A percentile compares a stretch with the other conserved stretches of the same genome.
Conservation (phyloP, 1,140 invertebrate species). For the Drosophila bifasciata region DNA sequence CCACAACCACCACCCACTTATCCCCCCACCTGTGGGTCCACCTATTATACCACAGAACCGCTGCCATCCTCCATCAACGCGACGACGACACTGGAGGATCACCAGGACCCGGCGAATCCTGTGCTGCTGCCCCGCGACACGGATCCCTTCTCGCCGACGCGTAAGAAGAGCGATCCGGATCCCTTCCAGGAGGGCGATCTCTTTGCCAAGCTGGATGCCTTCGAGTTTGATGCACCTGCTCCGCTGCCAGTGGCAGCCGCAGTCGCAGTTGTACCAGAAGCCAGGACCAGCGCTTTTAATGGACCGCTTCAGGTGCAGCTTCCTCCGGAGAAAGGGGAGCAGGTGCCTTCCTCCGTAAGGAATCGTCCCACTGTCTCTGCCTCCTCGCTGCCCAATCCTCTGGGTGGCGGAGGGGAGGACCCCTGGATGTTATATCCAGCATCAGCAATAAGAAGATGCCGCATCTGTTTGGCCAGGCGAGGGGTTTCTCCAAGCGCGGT, state of each 20-base stretch:
- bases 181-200: slow-evolving; percentile 88
- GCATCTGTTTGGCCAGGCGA: slow-evolving; percentile 78
- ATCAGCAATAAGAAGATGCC: slow-evolving; percentile 83
- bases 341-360: slow-evolving; percentile 45
- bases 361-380: slow-evolving; percentile 55
- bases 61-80: background rate
- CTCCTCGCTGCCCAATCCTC: slow-evolving; percentile 31
- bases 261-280: slow-evolving; percentile 8
- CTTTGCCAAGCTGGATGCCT: slow-evolving; percentile 86
- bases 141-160: slow-evolving; percentile 82
- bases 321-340: slow-evolving; percentile 50
- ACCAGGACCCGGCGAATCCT: slow-evolving; percentile 51
- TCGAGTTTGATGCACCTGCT: slow-evolving; percentile 85
- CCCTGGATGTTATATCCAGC: slow-evolving; percentile 79
- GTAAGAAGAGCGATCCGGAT: slow-evolving; percentile 86
- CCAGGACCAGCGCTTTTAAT: slow-evolving; percentile 50
- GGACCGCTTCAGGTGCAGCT: slow-evolving; percentile 68
- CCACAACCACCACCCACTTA: slow-evolving; percentile 65
- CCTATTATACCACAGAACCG: slow-evolving; percentile 75
- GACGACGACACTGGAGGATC: slow-evolving; percentile 39
- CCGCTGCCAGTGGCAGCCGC: slow-evolving; percentile 6
- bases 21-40: no score
- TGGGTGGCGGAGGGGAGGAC: slow-evolving; percentile 19
- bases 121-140: slow-evolving; percentile 81
- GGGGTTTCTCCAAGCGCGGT: slow-evolving; percentile 71